A percentile compares a stretch with the other conserved stretches of the same genome.
Conservation (phyloP, 2,113 vertebrate genomes). For the Spizaetus ornatus region DNA sequence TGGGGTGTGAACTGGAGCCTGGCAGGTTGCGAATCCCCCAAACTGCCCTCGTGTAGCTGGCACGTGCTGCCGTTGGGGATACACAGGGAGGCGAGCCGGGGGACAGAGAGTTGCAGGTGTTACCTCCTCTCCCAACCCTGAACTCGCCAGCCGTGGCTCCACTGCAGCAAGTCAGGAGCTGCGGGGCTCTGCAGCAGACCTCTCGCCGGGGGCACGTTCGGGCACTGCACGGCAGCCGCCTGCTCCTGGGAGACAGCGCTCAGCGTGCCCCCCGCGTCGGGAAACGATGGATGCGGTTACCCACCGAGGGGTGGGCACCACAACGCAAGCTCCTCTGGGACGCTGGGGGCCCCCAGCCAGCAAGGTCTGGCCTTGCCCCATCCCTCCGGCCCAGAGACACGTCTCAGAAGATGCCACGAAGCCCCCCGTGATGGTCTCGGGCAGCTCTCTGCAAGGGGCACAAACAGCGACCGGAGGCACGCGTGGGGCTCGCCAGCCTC, state of each 20-base stretch:
- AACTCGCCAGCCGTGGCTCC: rapidly evolving
- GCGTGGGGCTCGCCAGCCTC: not conserved
- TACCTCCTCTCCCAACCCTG: not conserved
- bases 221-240: not conserved
- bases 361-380: not conserved
- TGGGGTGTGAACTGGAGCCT: not conserved
- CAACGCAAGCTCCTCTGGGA: not conserved
- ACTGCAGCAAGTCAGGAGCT: not conserved
- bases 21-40: not conserved
- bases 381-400: not conserved
- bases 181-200: not conserved
- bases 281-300: not conserved
- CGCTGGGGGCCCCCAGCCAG: not conserved
- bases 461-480: rapidly evolving
- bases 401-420: not conserved
- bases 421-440: not conserved
- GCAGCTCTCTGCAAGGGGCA: not conserved
- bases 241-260: not conserved
- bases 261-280: rapidly evolving
- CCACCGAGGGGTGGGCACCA: rapidly evolving
- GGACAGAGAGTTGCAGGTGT: not conserved
- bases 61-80: rapidly evolving
- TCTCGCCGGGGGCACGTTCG: rapidly evolving
- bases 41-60: not conserved
- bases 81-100: rapidly evolving